Conservation (phyloP, 2,888 invertebrate genomes). For the Drosophila greeni region DNA sequence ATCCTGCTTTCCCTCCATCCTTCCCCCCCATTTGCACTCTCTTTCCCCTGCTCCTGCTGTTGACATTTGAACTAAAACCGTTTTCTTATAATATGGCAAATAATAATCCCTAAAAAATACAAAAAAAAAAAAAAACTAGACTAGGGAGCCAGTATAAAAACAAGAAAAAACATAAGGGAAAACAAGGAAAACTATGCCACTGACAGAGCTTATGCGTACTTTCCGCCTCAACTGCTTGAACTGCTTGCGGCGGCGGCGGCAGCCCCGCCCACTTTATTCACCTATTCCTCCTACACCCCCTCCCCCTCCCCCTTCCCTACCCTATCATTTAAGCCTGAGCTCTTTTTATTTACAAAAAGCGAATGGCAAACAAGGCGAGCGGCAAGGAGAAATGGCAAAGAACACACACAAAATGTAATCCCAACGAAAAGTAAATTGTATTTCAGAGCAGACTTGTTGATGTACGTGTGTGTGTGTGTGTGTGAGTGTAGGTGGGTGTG, state of each 20-base stretch:
- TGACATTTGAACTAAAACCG: conserved; percentile 73
- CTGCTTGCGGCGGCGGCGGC: conserved; percentile 61
- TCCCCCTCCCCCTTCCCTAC: neutral
- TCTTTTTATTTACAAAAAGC: conserved; percentile 69
- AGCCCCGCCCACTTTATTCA: conserved; percentile 20
- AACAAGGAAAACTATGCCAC: conserved; percentile 68
- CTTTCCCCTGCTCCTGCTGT: conserved; percentile 48
- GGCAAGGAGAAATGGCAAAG: conserved; percentile 39
- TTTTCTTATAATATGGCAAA: conserved; percentile 73
- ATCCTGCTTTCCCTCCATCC: no score
- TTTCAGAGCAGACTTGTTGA: conserved; percentile 71
- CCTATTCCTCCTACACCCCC: neutral
- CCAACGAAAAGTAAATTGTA: conserved; percentile 71
- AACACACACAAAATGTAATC: conserved; percentile 61
- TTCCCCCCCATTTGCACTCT: neutral
- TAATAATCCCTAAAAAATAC: conserved; percentile 65
- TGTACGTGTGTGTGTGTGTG: conserved; percentile 50
- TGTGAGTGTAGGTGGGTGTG: conserved; percentile 2
- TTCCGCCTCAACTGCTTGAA: conserved; percentile 69
- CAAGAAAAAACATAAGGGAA: conserved; percentile 26
- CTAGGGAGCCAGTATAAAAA: conserved; percentile 7
- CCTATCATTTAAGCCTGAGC: conserved; percentile 41
- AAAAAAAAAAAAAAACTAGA: conserved; percentile 9
- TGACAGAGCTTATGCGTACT: conserved; percentile 71
- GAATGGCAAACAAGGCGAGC: conserved; percentile 65